phyloP scores from a whole-genome alignment of 2,888 invertebrate species.

The Epistrophella euchroma region DNA sequence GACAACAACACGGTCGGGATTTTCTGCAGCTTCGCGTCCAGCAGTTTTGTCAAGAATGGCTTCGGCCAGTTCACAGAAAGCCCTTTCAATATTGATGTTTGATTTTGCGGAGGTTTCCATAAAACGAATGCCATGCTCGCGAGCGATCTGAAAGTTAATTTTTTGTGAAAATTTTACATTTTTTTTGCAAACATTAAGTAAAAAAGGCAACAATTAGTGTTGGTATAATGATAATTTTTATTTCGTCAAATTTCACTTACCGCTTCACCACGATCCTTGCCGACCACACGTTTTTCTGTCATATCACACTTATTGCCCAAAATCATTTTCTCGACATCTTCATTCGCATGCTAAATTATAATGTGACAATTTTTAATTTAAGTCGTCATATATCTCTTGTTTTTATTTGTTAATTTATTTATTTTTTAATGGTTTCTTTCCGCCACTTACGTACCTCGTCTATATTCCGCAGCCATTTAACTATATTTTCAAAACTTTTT shows the following conservation, averaged over 20 bases:
- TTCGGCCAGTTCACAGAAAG: constrained; percentile 97
- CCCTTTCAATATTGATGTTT: constrained; percentile 97
- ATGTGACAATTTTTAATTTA: constrained; percentile 1
- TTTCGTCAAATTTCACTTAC: constrained; percentile 87
- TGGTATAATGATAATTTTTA: no score
- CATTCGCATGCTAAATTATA: constrained; percentile 93
- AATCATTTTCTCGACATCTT: constrained; percentile 99
- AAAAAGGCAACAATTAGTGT: no score
- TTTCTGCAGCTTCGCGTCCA: constrained; percentile 91
- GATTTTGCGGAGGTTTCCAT: constrained; percentile 99
- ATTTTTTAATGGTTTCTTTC: no score
- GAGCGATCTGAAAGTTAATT: constrained; percentile 90
- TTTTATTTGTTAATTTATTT: background rate
- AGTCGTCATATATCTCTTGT: no score
- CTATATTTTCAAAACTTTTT: constrained; percentile 99
- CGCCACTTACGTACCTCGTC: constrained; percentile 91
- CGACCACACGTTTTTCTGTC: constrained; percentile 96
- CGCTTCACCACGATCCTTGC: constrained; percentile 95
- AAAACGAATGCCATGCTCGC: constrained; percentile 97
- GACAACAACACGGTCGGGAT: constrained; percentile 88
- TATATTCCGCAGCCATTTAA: constrained; percentile 98
- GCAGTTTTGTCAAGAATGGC: constrained; percentile 97
- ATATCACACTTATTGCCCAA: constrained; percentile 99
- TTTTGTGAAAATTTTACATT: background rate
- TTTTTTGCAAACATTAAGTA: no score